Base-by-base conservation (phyloP, 2,888 invertebrate species). In the Xestoiulus laeticollis region DNA sequence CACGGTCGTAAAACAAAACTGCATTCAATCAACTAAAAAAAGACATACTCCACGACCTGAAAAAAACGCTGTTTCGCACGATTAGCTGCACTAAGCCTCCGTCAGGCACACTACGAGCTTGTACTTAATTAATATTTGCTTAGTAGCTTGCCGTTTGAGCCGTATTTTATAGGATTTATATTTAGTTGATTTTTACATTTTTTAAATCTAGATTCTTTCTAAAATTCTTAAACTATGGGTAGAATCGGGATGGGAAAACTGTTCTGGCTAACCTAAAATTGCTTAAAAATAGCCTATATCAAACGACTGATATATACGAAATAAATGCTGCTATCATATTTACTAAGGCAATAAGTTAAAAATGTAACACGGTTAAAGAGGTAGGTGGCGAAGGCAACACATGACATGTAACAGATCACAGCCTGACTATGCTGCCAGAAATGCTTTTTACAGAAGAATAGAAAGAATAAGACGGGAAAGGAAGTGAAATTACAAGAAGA, bases 301-400 rank as follows among this genome's bases (percentile, higher is more conserved):
- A n/a, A 59, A 59, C 6, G 26, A 26, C 6, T 68, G 68, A 68
- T 38, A 22, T 22, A 26, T 68, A n/a, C n/a, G 12, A 10, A 48
- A 48, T 48, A 68, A 22, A 68, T 68, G 26, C 22, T 68, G 22
- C 68, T 22, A 68, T 22, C 68, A 26, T 26, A 68, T 68, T 68
- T 26, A 68, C 68, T 68, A 68, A 68, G 68, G 26, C 68, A 68
- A 68, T 68, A 68, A 68, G 68, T 68, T 68, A 68, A 68, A n/a
- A 68, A 68, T 68, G 68, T 22, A 68, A 22, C 68, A 68, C 26
- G 22, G 26, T 68, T 22, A 68, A 53, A 68, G 68, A 68, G 68
- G 68, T 68, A 68, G 68, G 26, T 68, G 68, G 68, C 68, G 26
- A 68, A 68, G 68, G 68, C 68, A 68, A 22, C 68, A 22, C 22